Evolutionary conservation across 2,113 vertebrate genomes (phyloP), one percentile per base, ranked within the genome.

Genomic region (Menidia beryllina): DNA sequence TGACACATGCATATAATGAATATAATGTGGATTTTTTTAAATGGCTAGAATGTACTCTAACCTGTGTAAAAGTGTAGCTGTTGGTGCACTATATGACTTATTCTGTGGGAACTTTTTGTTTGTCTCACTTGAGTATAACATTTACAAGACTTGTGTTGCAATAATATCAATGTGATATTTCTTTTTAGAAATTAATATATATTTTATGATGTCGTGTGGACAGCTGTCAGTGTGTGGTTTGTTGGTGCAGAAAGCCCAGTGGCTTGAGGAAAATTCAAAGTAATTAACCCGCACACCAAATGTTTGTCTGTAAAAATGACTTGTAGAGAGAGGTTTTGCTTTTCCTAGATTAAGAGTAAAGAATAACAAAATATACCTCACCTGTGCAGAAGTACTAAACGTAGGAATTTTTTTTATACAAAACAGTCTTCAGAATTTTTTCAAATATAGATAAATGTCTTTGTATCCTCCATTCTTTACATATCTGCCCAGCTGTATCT

Each of bases 401-500:
- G 5, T 39, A 39, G 14, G 1, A 39, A 39, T 14, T 39, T 11
- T 39, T 39, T 11, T 39, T 39, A 11, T 7, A 13, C 12, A 39
- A 34, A 45, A 30, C 23, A 23, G 38, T 47, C 54, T 47, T 54
- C 39, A 58, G 60, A 20, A 69, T 39, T 72, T 61, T 51, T 36
- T 69, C 26, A 21, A 4, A 39, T 26, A 49, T 15, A n/a, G n/a
- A 57, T 70, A 50, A 51, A 76, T 68, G 25, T 66, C 58, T 64
- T 15, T 89, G 64, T 78, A 82, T 86, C 89, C 87, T 77, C 89
- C n/a, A n/a, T n/a, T 26, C 24, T 41, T 64, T 36, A 57, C 58
- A 70, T 59, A 60, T 80, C 74, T 71, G 88, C 92, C 92, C 90
- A 90, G 93, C 91, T 88, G 86, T 86, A 75, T 93, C 91, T 92